Percentiles rank a stretch among this genome's conserved stretches.
Evolutionary conservation across 2,797 vertebrate genomes (phyloP).

Genomic region (Periparus ater): DNA sequence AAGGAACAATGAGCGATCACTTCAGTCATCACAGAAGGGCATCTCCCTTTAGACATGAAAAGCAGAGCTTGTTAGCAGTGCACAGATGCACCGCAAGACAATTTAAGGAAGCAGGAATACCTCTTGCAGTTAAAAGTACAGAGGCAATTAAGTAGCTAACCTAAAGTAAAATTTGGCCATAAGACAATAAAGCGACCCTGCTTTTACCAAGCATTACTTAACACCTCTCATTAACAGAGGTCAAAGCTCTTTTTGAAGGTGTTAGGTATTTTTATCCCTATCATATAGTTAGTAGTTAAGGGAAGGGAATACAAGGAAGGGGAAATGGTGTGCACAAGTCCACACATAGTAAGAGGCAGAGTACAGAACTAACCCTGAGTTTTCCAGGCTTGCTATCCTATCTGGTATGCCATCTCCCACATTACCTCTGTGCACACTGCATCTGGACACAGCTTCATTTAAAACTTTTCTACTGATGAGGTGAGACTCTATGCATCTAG

Average conservation of each 20-base stretch:
- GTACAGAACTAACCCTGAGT: neutral
- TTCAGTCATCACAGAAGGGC: constrained; percentile 58
- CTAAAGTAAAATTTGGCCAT: constrained; percentile 6
- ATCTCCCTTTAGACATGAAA: constrained; percentile 42
- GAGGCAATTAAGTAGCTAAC: constrained; percentile 16
- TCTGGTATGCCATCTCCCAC: neutral
- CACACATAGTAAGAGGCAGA: neutral
- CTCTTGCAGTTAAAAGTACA: constrained; percentile 3
- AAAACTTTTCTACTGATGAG: neutral
- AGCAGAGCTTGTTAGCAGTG: constrained; percentile 36
- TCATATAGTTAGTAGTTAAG: neutral
- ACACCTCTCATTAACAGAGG: neutral
- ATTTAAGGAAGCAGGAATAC: constrained; percentile 17
- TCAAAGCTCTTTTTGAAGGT: neutral
- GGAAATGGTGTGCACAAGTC: neutral
- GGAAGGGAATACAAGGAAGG: neutral
- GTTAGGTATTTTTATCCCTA: neutral
- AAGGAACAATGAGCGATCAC: constrained; percentile 46
- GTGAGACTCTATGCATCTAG: neutral
- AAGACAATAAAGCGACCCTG: neutral
- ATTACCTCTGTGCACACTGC: neutral
- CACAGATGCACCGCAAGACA: constrained; percentile 28
- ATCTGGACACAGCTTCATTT: neutral
- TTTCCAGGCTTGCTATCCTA: neutral
- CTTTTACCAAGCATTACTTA: neutral